Evolutionary conservation across 2,888 invertebrate genomes (phyloP), one percentile per base, ranked within the genome.

Genomic region (Helobdella robusta): DNA sequence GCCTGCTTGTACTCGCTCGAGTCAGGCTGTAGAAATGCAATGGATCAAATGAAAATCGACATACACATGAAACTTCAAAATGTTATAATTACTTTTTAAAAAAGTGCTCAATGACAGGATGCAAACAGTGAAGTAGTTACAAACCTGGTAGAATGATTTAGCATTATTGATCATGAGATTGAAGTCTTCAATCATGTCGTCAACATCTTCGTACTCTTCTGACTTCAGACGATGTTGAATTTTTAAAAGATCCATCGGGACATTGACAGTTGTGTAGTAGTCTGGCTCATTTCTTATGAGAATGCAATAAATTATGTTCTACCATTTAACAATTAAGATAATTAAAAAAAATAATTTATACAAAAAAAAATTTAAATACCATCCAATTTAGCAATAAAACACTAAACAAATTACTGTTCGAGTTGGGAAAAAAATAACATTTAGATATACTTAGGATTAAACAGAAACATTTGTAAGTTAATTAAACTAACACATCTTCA

Each of bases 201-300:
- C 92, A 72, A 95, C 84, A 76, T 92, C 91, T 72, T 89, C 88
- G 79, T 98, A 98, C 64, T 94, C 93, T 73, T 97, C 95, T 0
- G 91, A 93, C 84, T 93, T 94, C 11, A 97, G 81, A 79, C 95
- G 97, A 76, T 94, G 94, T 79, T 95, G 94, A 2, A 98, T 91
- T 80, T 89, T 86, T 50, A 94, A 81, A 75, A 98, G 83, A 80
- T 98, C 97, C 76, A 98, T 97, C 1, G 97, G 97, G 76, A 90
- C 90, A 6, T 86, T 85, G 1, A 98, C 91, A 44, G 91, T 89
- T 75, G 84, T 79, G 72, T 82, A 81, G 72, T 82, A 83, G 68
- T 82, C 80, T 2, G 82, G 79, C 59, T 78, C 79, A 35, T 76
- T 74, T 68, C 81, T 80, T 32, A 35, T 58, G 23, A 23, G 25